Base-by-base conservation (phyloP, 2,888 invertebrate genomes). In the Trilocha varians region DNA sequence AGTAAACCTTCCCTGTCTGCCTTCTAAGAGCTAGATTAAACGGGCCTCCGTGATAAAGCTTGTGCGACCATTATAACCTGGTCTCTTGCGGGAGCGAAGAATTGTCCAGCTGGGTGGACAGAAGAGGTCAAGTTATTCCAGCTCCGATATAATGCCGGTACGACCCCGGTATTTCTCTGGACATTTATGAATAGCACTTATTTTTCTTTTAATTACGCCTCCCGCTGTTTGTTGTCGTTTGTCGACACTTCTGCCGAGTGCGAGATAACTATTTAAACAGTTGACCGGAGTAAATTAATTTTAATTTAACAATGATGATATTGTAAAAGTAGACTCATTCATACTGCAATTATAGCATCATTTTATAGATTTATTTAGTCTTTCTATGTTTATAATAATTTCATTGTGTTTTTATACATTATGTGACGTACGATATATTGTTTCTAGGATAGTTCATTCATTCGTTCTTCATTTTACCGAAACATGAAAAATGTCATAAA, bases 161-260 rank as follows among this genome's bases (percentile, higher is more conserved):
- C 70, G 72, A 67, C 68, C 70, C 58, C 57, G 73, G 74, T 68
- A 74, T 82, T 72, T 64, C 65, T 57, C 54, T 52, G 57, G 85
- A 84, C 85, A 63, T 82, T 79, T 82, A 84, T 83, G 80, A 83
- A 84, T 84, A 73, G 78, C 68, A 63, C 73, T 78, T 84, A 82
- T 84, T 80, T 84, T 84, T 84, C 85, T 83, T 84, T 83, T 84
- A 84, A 84, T 84, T 84, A 84, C 73, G 71, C 55, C 62, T 59
- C 57, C 63, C 63, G 69, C 62, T 62, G 64, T 68, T 62, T 65
- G 69, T 65, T 65, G 63, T 63, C 59, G 66, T 68, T 61, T 58
- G 67, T 64, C 62, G 60, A 46, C 55, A 54, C 49, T 52, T 45
- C 47, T 11, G 5, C 6, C 25, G 25, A 25, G 53, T 45, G 46